A percentile compares a stretch with the other conserved stretches of the same genome.
phyloP scores from a whole-genome alignment of 2,888 invertebrate genomes.

The Slavum lentiscoides region DNA sequence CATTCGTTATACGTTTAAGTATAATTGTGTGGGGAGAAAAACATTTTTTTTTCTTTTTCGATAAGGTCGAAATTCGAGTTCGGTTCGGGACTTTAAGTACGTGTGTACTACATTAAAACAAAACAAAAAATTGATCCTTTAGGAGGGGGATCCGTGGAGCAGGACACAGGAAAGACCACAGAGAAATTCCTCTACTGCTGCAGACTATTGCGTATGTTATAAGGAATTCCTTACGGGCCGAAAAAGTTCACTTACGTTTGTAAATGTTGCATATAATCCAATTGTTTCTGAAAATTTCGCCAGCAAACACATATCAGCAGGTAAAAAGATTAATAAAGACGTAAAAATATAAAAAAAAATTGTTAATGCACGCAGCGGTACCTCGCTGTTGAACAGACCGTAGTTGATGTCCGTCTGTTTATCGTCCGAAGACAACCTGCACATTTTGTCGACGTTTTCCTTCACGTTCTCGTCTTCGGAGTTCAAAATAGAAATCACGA shows the following conservation, averaged over 20 bases:
- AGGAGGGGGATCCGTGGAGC: too few relatives aligned
- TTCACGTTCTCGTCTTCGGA: slow-evolving; percentile 12
- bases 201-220: too few relatives aligned
- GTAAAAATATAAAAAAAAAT: neutral
- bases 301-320: neutral
- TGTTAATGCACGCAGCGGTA: neutral
- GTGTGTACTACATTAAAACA: too few relatives aligned
- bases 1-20: too few relatives aligned
- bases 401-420: neutral
- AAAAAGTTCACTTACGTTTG: slow-evolving; percentile 22
- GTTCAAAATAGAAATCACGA: slow-evolving; percentile 32
- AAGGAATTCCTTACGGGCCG: too few relatives aligned
- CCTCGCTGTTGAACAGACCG: slow-evolving; percentile 10
- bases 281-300: slow-evolving; percentile 11
- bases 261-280: slow-evolving; percentile 18
- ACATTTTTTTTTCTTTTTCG: too few relatives aligned
- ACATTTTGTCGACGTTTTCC: slow-evolving; percentile 31
- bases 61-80: too few relatives aligned
- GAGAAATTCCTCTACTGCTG: too few relatives aligned
- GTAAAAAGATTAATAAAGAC: neutral
- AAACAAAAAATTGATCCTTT: too few relatives aligned
- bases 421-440: slow-evolving; percentile 24
- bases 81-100: too few relatives aligned
- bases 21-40: too few relatives aligned
- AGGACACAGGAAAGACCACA: too few relatives aligned